These are phyloP conservation scores for Temnopleurus reevesii DNA, from an alignment of 53 echinoderm and acorn worm species.

Conservation along the genomic window DNA sequence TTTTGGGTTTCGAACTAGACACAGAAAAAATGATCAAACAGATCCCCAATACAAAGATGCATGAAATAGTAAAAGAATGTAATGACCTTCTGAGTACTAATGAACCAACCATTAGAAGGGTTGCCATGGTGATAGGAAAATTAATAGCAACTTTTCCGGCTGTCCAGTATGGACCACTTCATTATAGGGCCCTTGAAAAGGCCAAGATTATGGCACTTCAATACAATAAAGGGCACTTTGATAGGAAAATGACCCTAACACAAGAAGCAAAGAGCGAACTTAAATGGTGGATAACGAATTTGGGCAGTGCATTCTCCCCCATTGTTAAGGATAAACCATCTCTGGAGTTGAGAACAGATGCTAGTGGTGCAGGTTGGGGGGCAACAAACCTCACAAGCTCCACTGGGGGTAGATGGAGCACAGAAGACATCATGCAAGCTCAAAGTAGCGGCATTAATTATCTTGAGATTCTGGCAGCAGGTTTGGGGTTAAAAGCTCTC, in stretches of 20 bases:
- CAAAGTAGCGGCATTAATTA: not conserved
- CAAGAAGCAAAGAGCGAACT: not conserved
- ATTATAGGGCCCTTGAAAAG: too few relatives aligned
- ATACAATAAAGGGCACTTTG: too few relatives aligned
- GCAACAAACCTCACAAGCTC: not conserved
- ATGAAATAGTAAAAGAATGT: too few relatives aligned
- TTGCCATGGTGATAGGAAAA: too few relatives aligned
- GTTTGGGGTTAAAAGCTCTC: not conserved
- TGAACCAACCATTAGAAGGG: too few relatives aligned
- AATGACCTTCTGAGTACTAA: too few relatives aligned
- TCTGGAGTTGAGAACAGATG: not conserved
- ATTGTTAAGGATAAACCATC: not conserved
- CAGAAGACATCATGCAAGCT: not conserved
- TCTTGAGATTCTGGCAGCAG: not conserved
- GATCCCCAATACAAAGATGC: too few relatives aligned
- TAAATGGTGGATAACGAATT: not conserved
- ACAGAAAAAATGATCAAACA: slow-evolving; percentile 39
- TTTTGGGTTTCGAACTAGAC: slow-evolving; percentile 61
- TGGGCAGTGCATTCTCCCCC: not conserved
- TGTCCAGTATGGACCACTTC: too few relatives aligned
- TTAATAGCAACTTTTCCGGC: too few relatives aligned
- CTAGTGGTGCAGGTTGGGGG: not conserved
- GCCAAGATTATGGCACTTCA: too few relatives aligned
- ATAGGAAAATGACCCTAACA: too few relatives aligned
- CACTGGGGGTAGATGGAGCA: not conserved